Evolutionary conservation across 2,888 invertebrate species (phyloP).

Genomic region (Thumatha senex): DNA sequence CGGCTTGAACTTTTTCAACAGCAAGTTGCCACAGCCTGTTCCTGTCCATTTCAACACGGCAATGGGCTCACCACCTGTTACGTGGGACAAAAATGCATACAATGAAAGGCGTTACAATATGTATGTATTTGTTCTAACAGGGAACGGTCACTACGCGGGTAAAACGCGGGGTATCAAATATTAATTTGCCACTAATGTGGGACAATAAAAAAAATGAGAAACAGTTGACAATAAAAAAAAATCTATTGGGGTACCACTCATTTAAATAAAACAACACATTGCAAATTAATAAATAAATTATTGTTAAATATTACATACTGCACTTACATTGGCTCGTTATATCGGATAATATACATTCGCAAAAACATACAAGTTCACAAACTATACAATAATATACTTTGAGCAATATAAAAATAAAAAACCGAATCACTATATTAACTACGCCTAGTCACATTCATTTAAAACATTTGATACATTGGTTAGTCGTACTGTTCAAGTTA

Average conservation of each 20-base stretch:
- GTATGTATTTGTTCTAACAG: no score
- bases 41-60: no score
- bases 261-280: constrained; percentile 49
- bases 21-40: no score
- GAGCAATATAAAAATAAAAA: constrained; percentile 82
- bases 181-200: no score
- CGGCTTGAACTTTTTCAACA: no score
- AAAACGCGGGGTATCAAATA: no score
- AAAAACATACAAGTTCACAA: constrained; percentile 73
- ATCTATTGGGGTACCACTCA: background rate
- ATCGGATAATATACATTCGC: constrained; percentile 71
- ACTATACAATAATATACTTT: constrained; percentile 70
- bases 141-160: no score
- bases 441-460: constrained; percentile 54
- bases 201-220: no score
- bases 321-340: constrained; percentile 78
- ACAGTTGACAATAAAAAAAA: no score
- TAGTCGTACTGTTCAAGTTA: constrained; percentile 31
- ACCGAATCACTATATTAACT: constrained; percentile 71
- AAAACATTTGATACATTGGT: constrained; percentile 43
- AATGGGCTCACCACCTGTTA: no score
- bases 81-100: no score
- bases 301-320: constrained; percentile 82
- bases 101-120: no score
- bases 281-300: constrained; percentile 84